Conservation (phyloP, 2,797 vertebrate species). For the Mastacembelus armatus region DNA sequence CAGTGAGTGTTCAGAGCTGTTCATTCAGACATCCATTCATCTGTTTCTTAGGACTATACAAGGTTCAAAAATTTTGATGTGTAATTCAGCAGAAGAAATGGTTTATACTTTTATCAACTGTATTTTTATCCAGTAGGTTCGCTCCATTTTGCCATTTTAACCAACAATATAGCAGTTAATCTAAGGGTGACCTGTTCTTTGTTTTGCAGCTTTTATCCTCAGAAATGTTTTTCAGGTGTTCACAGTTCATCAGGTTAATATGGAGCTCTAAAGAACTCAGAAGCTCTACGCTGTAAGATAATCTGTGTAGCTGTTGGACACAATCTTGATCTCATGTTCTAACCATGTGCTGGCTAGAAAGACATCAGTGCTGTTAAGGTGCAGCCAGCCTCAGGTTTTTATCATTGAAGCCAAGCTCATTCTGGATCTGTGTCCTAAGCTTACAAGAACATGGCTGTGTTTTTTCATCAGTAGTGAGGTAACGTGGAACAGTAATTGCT, state of each 20-base stretch:
- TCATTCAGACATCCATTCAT: slow-evolving; percentile 52
- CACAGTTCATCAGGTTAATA: slow-evolving; percentile 73
- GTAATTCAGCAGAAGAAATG: slow-evolving; percentile 38
- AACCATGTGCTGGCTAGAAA: not conserved
- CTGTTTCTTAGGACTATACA: slow-evolving; percentile 49
- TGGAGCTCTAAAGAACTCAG: slow-evolving; percentile 58
- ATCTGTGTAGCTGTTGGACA: slow-evolving; percentile 81
- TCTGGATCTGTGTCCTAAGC: slow-evolving; percentile 7
- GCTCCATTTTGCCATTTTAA: slow-evolving; percentile 42
- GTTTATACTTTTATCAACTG: slow-evolving; percentile 65
- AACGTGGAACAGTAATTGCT: not conserved
- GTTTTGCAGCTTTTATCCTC: slow-evolving; percentile 51
- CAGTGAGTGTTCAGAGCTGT: slow-evolving; percentile 68
- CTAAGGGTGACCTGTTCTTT: slow-evolving; percentile 45
- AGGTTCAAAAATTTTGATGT: slow-evolving; percentile 47
- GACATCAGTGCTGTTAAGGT: not conserved
- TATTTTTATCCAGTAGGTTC: slow-evolving; percentile 73
- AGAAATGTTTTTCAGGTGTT: slow-evolving; percentile 67
- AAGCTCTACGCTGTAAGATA: slow-evolving; percentile 81
- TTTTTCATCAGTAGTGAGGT: slow-evolving; percentile 12
- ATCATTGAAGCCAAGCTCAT: not conserved
- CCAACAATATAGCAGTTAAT: slow-evolving; percentile 51
- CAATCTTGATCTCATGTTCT: slow-evolving; percentile 49
- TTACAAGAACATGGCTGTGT: not conserved
- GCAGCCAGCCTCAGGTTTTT: slow-evolving; percentile 20